Percentiles rank a stretch among this genome's conserved stretches.
These are phyloP conservation scores for Phataginus tetradactyla DNA, from an alignment of 2,797 vertebrate genomes.

Conservation along the genomic window DNA sequence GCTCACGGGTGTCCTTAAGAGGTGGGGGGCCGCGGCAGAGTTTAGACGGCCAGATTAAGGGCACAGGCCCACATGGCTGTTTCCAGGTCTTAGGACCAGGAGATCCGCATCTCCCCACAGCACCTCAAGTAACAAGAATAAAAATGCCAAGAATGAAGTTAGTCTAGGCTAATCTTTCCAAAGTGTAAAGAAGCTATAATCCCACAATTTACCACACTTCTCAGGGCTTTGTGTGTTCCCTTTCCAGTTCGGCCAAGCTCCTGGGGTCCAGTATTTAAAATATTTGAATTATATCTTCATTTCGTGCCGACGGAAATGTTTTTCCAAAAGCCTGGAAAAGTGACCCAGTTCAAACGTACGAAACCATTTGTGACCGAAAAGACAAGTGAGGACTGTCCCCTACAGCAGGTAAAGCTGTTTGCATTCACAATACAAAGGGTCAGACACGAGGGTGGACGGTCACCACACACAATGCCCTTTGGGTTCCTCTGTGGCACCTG, in stretches of 20 bases:
- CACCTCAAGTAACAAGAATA: constrained; percentile 49
- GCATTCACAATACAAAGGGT: constrained; percentile 68
- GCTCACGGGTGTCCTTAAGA: background rate
- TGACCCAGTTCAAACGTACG: constrained; percentile 40
- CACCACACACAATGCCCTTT: constrained; percentile 69
- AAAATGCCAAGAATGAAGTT: constrained; percentile 61
- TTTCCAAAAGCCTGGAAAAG: constrained; percentile 59
- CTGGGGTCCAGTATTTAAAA: constrained; percentile 71
- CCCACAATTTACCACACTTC: constrained; percentile 27
- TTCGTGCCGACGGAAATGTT: constrained; percentile 62
- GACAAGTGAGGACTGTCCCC: background rate
- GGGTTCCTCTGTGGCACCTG: constrained; percentile 77
- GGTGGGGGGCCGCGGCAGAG: background rate
- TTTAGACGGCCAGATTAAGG: background rate
- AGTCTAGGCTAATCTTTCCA: constrained; percentile 49
- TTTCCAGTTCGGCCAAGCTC: constrained; percentile 59
- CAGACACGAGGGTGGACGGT: constrained; percentile 63
- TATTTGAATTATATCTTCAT: constrained; percentile 66
- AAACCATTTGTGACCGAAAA: constrained; percentile 59
- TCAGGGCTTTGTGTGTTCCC: constrained; percentile 44
- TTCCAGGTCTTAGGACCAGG: background rate
- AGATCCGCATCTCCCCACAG: constrained; percentile 39
- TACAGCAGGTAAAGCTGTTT: constrained; percentile 60
- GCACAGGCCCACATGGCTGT: background rate
- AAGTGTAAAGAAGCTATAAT: constrained; percentile 67